Conservation (phyloP, 2,113 vertebrate genomes). For the Chloropsis cyanopogon region DNA sequence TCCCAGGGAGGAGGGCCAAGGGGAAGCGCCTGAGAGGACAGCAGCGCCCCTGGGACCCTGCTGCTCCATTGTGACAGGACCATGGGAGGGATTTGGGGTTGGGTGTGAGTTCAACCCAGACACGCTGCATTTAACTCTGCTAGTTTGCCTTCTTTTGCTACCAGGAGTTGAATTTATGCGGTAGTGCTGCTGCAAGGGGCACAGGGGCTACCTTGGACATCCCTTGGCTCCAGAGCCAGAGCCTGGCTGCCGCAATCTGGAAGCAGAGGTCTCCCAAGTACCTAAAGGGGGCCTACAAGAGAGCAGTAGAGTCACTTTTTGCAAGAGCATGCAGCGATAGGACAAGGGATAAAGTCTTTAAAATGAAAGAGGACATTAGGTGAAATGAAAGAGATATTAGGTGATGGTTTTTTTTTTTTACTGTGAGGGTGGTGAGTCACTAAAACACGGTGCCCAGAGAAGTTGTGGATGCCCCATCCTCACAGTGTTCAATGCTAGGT, state of each 20-base stretch:
- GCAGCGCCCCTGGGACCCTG: fast-evolving
- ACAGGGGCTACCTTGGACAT: not conserved
- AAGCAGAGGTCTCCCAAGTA: not conserved
- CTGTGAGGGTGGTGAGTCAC: not conserved
- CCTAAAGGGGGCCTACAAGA: not conserved
- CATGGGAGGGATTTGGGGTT: not conserved
- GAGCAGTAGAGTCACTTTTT: not conserved
- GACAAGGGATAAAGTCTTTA: not conserved
- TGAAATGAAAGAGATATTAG: not conserved
- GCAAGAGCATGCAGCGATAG: not conserved
- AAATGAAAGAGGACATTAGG: not conserved
- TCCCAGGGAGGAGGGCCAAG: not conserved
- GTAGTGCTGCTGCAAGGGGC: fast-evolving
- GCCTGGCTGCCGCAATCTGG: not conserved
- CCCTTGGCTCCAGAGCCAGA: not conserved
- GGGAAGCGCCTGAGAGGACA: not conserved
- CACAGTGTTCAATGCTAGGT: not conserved
- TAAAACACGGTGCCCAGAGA: not conserved
- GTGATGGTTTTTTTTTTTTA: not conserved
- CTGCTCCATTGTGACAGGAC: not conserved
- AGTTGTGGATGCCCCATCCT: not conserved
- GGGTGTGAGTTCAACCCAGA: not conserved
- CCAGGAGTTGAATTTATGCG: not conserved
- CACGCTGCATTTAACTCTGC: not conserved
- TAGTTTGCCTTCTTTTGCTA: not conserved